These are phyloP conservation scores for Antrozous pallidus DNA, from an alignment of 2,797 vertebrate species.

Conservation along the genomic window DNA sequence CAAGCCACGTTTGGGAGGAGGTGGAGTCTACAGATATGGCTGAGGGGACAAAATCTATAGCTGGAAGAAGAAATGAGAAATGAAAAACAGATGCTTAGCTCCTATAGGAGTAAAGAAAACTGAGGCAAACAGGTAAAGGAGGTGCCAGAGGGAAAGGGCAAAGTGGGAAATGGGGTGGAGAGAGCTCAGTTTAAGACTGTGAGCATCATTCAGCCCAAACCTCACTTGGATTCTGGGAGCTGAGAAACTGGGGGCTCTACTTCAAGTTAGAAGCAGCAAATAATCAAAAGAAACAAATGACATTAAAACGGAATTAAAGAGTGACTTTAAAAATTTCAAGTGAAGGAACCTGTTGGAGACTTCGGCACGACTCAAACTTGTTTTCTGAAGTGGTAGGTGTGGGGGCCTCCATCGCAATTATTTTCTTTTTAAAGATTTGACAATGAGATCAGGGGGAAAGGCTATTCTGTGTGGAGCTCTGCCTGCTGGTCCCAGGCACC, in stretches of 20 bases:
- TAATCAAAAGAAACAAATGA: not conserved
- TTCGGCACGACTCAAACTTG: not conserved
- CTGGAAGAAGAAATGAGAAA: not conserved
- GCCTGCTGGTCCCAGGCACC: not conserved
- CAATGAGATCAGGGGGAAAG: not conserved
- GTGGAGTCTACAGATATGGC: not conserved
- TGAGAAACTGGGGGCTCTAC: not conserved
- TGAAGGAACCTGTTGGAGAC: not conserved
- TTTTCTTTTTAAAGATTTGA: not conserved
- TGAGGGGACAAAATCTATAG: not conserved
- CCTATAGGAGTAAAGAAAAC: not conserved
- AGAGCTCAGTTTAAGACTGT: not conserved
- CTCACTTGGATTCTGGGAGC: not conserved
- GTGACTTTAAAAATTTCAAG: not conserved
- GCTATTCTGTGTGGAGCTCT: not conserved
- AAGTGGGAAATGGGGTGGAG: fast-evolving
- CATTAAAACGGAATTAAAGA: not conserved
- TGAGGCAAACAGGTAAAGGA: not conserved
- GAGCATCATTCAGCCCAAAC: not conserved
- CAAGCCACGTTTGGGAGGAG: not conserved
- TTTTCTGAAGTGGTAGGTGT: not conserved
- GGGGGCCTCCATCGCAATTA: not conserved
- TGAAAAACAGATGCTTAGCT: not conserved
- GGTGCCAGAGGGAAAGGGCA: not conserved
- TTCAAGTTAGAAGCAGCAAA: not conserved